Evolutionary conservation across 2,888 invertebrate species (phyloP).

Genomic region (Escarpia spicata): DNA sequence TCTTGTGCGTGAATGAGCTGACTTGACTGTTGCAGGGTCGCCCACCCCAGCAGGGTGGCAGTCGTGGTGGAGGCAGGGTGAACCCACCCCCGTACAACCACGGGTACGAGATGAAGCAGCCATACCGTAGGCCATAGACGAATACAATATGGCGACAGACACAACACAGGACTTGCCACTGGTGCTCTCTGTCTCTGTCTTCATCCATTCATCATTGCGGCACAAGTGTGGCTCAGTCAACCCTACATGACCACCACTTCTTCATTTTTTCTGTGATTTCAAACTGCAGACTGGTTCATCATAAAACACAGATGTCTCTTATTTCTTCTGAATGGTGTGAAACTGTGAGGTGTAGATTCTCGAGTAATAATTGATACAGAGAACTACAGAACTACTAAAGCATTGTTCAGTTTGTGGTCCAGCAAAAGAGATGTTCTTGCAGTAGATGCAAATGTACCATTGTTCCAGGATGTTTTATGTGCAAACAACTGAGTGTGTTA

Average conservation of each 20-base stretch:
- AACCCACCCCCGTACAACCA: background rate
- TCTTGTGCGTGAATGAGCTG: background rate
- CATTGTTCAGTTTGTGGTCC: background rate
- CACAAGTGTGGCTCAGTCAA: background rate
- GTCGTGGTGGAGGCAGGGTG: background rate
- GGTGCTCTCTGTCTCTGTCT: background rate
- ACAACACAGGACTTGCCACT: background rate
- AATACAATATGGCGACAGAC: background rate
- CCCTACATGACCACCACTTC: background rate
- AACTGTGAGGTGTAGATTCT: background rate
- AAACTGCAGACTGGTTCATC: background rate
- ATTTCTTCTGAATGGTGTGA: background rate
- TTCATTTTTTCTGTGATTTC: background rate
- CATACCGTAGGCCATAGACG: background rate
- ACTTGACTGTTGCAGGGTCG: conserved; percentile 1
- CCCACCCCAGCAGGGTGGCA: background rate
- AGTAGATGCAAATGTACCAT: background rate
- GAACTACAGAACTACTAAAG: background rate
- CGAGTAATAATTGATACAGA: background rate
- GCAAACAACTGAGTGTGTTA: background rate
- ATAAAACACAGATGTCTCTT: background rate
- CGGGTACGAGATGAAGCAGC: background rate
- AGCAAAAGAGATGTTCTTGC: background rate
- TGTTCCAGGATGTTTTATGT: background rate
- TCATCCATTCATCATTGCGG: background rate